Evolutionary conservation across 2,113 vertebrate genomes (phyloP).

Genomic region (Rhombomys opimus): DNA sequence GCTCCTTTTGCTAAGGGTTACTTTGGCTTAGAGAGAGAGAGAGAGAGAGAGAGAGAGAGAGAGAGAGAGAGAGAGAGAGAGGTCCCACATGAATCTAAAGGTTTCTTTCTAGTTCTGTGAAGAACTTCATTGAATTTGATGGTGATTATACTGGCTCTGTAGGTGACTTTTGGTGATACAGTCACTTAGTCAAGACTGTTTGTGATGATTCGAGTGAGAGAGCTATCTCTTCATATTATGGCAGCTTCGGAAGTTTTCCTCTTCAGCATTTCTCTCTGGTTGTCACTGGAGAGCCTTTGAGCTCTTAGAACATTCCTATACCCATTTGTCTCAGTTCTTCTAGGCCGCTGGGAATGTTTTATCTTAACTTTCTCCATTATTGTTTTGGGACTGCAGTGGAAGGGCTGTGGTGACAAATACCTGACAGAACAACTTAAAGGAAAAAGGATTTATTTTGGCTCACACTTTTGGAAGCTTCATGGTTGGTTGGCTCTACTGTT

Average conservation of each 20-base stretch:
- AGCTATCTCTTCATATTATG: neutral
- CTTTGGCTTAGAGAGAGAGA: too few relatives aligned
- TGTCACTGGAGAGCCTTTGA: neutral
- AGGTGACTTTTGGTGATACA: neutral
- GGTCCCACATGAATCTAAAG: neutral
- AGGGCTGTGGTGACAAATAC: neutral
- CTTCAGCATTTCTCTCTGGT: too few relatives aligned
- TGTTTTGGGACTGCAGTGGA: neutral
- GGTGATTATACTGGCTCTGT: neutral
- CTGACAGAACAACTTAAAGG: neutral
- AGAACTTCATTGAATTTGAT: neutral
- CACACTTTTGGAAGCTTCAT: neutral
- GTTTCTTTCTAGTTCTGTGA: neutral
- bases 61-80: too few relatives aligned
- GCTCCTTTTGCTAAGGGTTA: neutral
- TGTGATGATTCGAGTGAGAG: neutral
- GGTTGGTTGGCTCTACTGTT: neutral
- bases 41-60: too few relatives aligned
- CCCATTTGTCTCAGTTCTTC: neutral
- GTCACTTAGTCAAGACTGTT: neutral
- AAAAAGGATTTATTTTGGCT: neutral
- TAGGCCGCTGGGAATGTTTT: neutral
- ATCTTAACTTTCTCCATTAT: neutral
- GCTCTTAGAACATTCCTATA: neutral
- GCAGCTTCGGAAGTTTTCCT: fast-evolving